Base-by-base conservation (phyloP, 2,797 vertebrate species). In the Petrocephalus schoutedeni region DNA sequence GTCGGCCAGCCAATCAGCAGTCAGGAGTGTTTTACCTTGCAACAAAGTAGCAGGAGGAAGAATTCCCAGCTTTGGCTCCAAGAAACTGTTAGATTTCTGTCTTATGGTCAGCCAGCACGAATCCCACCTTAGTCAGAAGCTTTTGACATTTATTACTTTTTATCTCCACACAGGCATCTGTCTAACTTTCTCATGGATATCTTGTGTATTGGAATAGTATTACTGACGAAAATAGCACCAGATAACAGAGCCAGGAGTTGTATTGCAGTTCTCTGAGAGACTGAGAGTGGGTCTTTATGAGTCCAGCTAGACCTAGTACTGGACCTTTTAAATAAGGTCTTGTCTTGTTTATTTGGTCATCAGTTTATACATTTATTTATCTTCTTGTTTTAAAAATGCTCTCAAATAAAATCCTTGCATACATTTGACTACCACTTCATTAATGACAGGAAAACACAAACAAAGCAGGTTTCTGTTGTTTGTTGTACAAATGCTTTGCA, bases 131-230 rank as follows among this genome's bases (percentile, higher is more conserved):
- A 36, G 64, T 71, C 12, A 12, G 64, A 36, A 12, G 1, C 64
- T 71, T 67, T 32, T 71, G 12, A 71, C 64, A 71, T 45, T 82
- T 51, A n/a, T 82, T 45, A 21, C 6, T 21, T 51, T 54, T 2
- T 21, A 2, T 83, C 80, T n/a, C 21, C 45, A 23, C 80, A 10
- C 77, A 51, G 41, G 21, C 21, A 83, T 28, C 80, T 83, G 49
- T 83, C 10, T 54, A 83, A 51, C 21, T 54, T 83, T 83, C 80
- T 83, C 45, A 83, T 51, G 45, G 84, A 58, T 59, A 54, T 86
- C 84, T 86, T 58, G 14, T 41, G 8, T 41, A 21, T 41, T 36
- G 84, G 56, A 58, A 86, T 86, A 59, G 32, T 21, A 59, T 86
- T 86, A 58, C 54, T 58, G 84, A 19, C 84, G 8, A 21, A 58